A percentile compares a stretch with the other conserved stretches of the same genome.
Conservation (phyloP, 2,888 invertebrate genomes). For the Acanthosepion esculentum region DNA sequence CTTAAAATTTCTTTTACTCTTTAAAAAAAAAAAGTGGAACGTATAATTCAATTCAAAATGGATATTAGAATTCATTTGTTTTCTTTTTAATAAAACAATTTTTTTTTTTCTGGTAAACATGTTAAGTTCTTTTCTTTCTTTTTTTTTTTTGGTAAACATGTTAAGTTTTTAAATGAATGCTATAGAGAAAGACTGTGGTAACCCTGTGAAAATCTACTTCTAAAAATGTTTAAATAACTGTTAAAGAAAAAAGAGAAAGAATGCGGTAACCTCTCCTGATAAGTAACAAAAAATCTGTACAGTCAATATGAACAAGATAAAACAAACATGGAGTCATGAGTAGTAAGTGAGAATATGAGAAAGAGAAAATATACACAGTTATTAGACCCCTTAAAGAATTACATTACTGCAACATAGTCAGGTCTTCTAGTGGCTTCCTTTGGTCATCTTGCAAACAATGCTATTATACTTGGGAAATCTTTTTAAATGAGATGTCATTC, state of each 20-base stretch:
- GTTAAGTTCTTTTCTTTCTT: neutral
- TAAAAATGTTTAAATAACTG: conserved; percentile 33
- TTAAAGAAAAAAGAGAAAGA: conserved; percentile 41
- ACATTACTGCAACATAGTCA: conserved; percentile 40
- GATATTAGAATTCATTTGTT: neutral
- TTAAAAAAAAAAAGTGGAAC: neutral
- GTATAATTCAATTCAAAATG: neutral
- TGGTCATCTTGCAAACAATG: conserved; percentile 10
- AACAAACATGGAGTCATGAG: conserved; percentile 44
- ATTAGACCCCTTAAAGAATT: conserved; percentile 25
- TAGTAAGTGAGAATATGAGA: conserved; percentile 46
- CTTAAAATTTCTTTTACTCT: neutral
- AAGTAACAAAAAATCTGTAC: conserved; percentile 43
- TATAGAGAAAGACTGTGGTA: conserved; percentile 4
- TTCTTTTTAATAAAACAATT: neutral
- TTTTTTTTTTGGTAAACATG: neutral
- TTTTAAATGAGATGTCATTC: neutral
- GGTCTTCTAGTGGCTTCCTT: conserved; percentile 36
- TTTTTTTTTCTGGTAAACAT: neutral
- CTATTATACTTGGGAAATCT: neutral
- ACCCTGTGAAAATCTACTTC: conserved; percentile 10
- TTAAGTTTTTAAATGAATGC: neutral
- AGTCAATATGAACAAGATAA: conserved; percentile 45
- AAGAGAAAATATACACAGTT: conserved; percentile 47
- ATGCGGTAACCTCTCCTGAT: conserved; percentile 43